A percentile compares a stretch with the other conserved stretches of the same genome.
phyloP scores from a whole-genome alignment of 2,797 vertebrate species.

The Smutsia gigantea region DNA sequence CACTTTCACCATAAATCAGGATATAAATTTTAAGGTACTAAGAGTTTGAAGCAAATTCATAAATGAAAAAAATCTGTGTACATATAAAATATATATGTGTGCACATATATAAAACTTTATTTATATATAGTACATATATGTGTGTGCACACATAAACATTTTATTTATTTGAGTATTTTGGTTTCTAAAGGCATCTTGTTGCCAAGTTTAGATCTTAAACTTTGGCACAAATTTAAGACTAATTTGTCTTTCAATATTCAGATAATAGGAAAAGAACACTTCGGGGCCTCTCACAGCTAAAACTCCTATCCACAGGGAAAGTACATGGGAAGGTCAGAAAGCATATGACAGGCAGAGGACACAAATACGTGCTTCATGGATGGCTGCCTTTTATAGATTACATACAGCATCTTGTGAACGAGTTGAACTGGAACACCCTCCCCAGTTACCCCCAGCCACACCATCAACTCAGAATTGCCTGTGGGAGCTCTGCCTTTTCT shows the following conservation, averaged over 20 bases:
- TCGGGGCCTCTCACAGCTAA: neutral
- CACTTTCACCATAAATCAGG: constrained; percentile 41
- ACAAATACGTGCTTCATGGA: neutral
- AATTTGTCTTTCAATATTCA: neutral
- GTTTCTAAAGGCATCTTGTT: constrained; percentile 63
- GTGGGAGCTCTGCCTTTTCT: neutral
- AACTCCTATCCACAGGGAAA: neutral
- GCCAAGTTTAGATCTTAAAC: constrained; percentile 2
- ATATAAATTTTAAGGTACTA: constrained; percentile 4
- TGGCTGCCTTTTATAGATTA: neutral
- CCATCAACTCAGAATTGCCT: neutral
- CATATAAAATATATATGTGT: neutral
- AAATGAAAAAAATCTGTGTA: neutral
- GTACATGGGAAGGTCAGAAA: neutral
- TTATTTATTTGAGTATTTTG: constrained; percentile 44
- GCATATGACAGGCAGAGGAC: neutral
- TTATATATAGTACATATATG: neutral
- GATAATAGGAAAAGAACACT: neutral
- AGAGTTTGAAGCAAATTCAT: neutral
- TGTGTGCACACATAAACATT: neutral
- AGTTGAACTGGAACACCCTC: neutral
- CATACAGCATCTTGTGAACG: neutral
- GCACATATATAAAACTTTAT: neutral
- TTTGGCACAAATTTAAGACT: neutral
- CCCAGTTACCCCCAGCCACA: neutral